These are phyloP conservation scores for Embidobia sp. DNA, from an alignment of 2,888 invertebrate species.

Conservation along the genomic window DNA sequence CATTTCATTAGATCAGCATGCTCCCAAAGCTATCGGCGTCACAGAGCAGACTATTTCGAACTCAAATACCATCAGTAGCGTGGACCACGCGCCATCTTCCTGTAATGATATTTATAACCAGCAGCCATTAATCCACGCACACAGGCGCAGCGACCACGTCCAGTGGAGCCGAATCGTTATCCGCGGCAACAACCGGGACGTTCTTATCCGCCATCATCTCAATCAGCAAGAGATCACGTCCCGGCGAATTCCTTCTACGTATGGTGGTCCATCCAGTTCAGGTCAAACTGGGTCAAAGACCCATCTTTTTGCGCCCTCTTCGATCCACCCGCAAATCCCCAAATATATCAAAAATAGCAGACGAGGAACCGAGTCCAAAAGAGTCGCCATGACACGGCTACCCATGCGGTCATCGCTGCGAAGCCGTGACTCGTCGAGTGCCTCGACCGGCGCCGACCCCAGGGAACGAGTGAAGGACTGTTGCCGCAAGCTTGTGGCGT, in stretches of 20 bases:
- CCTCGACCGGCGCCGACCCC: conserved; percentile 86
- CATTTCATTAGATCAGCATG: too few species aligned
- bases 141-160: conserved; percentile 18
- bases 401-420: conserved; percentile 84
- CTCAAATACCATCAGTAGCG: conserved; percentile 19
- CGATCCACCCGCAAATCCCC: too few species aligned
- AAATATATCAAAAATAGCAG: too few species aligned
- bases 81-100: conserved; percentile 32
- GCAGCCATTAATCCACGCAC: conserved; percentile 32
- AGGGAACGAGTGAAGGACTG: conserved; percentile 91
- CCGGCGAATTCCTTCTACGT: too few species aligned
- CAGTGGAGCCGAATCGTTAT: conserved; percentile 12
- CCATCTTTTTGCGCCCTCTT: too few species aligned
- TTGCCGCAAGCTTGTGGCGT: conserved; percentile 92
- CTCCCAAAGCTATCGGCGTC: too few species aligned
- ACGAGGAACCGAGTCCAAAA: too few species aligned
- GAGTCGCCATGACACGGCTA: conserved; percentile 70
- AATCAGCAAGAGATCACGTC: too few species aligned
- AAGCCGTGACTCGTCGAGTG: conserved; percentile 86
- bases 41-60: conserved; percentile 24
- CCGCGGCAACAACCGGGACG: conserved; percentile 31
- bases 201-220: too few species aligned
- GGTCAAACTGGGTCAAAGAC: too few species aligned
- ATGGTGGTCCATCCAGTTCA: too few species aligned
- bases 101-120: conserved; percentile 25